These are phyloP conservation scores for Diplodus puntazzo DNA, from an alignment of 2,797 vertebrate species.

Conservation along the genomic window DNA sequence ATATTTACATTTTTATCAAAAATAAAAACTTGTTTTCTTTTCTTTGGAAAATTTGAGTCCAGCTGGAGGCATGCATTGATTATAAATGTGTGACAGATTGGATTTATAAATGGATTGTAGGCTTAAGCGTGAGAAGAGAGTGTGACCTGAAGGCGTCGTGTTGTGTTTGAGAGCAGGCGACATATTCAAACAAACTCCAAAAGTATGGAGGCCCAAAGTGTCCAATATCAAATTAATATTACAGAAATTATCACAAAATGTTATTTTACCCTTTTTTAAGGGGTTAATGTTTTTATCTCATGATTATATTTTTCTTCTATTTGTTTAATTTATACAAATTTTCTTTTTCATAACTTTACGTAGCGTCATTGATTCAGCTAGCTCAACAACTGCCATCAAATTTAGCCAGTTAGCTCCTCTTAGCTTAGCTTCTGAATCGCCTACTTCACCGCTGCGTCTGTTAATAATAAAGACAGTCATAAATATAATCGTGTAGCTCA, in stretches of 20 bases:
- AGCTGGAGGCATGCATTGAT: slow-evolving; percentile 34
- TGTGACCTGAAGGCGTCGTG: slow-evolving; percentile 5
- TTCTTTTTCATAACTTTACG: not conserved
- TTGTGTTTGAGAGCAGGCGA: not conserved
- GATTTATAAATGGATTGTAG: slow-evolving; percentile 19
- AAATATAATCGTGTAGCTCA: not conserved
- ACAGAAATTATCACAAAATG: not conserved
- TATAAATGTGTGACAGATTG: slow-evolving; percentile 4
- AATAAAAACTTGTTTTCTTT: slow-evolving; percentile 4
- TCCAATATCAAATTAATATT: not conserved
- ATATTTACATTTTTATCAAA: slow-evolving; percentile 45
- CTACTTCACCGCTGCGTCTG: not conserved
- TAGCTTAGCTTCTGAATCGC: not conserved
- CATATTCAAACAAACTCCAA: not conserved
- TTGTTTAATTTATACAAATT: not conserved
- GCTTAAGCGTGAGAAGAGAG: slow-evolving; percentile 17
- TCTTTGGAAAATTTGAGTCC: slow-evolving; percentile 38
- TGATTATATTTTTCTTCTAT: not conserved
- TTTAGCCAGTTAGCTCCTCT: not conserved
- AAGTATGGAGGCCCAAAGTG: not conserved
- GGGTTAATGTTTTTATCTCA: not conserved
- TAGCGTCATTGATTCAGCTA: not conserved
- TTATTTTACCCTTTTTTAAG: not conserved
- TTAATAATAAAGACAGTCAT: not conserved
- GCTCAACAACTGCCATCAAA: not conserved